These are phyloP conservation scores for Diaperis boleti DNA, from an alignment of 2,888 invertebrate genomes.

Conservation along the genomic window DNA sequence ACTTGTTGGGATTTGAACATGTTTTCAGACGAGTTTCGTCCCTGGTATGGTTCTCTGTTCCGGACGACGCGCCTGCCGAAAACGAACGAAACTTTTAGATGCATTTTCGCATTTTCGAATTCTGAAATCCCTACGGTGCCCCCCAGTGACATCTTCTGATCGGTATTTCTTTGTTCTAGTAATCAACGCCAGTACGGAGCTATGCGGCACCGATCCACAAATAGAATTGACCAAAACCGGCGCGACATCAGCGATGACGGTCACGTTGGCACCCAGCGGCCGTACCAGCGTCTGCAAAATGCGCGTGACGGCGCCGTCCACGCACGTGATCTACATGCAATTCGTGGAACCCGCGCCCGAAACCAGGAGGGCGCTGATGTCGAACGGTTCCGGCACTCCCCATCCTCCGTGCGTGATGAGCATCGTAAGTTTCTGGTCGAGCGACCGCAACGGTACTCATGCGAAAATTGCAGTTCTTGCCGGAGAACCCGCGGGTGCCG, in stretches of 20 bases:
- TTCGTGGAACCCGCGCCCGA: conserved; percentile 47
- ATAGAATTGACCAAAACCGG: conserved; percentile 49
- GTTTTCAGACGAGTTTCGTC: no score
- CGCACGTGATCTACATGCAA: conserved; percentile 57
- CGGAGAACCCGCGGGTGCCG: conserved; percentile 53
- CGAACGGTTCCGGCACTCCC: conserved; percentile 38
- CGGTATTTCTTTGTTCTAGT: conserved; percentile 46
- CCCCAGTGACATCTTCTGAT: background rate
- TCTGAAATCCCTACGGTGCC: background rate
- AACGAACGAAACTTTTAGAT: no score
- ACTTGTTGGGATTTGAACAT: no score
- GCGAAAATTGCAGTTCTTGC: conserved; percentile 52
- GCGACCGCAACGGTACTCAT: background rate
- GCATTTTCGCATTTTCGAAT: no score
- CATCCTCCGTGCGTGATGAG: conserved; percentile 53
- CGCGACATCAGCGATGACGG: conserved; percentile 50
- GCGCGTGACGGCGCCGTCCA: conserved; percentile 55
- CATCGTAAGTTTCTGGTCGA: conserved; percentile 52
- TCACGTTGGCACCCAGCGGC: conserved; percentile 48
- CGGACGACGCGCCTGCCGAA: no score
- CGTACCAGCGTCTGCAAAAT: conserved; percentile 50
- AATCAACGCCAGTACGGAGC: conserved; percentile 43
- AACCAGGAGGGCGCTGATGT: conserved; percentile 34
- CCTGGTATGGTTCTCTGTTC: no score
- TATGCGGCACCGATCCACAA: conserved; percentile 52